Conservation (phyloP, 2,888 invertebrate species). For the Drosophila fulvimacula region DNA sequence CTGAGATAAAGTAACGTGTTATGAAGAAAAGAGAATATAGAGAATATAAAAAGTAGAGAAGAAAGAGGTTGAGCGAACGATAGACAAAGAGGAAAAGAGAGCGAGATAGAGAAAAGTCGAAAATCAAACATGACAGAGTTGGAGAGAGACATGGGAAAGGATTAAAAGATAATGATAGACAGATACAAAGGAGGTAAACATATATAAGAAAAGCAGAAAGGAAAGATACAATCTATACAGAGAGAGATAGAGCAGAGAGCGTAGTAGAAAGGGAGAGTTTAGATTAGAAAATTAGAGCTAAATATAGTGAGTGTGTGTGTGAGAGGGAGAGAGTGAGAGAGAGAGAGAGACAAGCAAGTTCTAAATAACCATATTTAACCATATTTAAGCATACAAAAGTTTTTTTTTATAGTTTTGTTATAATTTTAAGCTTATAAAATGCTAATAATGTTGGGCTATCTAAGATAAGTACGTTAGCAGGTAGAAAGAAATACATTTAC, state of each 20-base stretch:
- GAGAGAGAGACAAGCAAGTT: neutral
- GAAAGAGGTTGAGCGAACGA: neutral
- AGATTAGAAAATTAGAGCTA: too few species aligned
- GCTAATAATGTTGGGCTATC: neutral
- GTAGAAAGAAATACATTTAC: neutral
- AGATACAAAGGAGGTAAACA: neutral
- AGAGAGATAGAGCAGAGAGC: neutral
- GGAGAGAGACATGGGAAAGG: neutral
- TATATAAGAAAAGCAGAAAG: neutral
- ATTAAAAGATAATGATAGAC: accelerated
- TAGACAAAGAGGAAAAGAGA: neutral
- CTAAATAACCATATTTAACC: too few species aligned
- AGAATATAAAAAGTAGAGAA: neutral
- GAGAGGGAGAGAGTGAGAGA: neutral
- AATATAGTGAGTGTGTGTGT: too few species aligned
- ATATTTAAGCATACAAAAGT: neutral
- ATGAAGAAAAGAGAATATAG: neutral
- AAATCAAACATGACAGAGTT: neutral
- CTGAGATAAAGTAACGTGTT: too few species aligned
- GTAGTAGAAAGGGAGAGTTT: too few species aligned
- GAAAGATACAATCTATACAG: neutral
- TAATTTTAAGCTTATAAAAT: too few species aligned
- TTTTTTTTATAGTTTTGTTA: too few species aligned
- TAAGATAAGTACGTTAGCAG: neutral
- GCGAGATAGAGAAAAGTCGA: neutral